These are phyloP conservation scores for Cyclargus thomasi DNA, from an alignment of 1,140 invertebrate species.

Conservation along the genomic window DNA sequence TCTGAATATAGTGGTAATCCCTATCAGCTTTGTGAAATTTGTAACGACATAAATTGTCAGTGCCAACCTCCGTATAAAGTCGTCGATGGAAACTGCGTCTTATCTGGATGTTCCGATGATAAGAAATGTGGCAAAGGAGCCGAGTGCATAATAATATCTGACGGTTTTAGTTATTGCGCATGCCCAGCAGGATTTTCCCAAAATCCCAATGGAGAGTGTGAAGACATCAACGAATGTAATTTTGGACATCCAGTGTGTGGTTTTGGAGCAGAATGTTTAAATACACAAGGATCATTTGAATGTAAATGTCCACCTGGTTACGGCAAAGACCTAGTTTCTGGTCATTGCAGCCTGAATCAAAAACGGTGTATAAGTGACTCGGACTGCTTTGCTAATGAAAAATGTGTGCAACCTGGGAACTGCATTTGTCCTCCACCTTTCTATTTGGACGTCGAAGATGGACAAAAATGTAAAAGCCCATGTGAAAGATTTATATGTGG, in stretches of 20 bases:
- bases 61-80: constrained; percentile 91
- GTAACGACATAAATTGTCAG: constrained; percentile 87
- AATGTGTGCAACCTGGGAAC: constrained; percentile 92
- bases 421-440: constrained; percentile 92
- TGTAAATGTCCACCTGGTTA: constrained; percentile 88
- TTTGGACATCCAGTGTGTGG: constrained; percentile 86
- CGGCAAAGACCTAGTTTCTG: constrained; percentile 77
- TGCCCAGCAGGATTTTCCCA: constrained; percentile 88
- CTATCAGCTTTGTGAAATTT: constrained; percentile 89
- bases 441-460: constrained; percentile 86
- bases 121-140: constrained; percentile 87
- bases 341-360: constrained; percentile 86
- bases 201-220: constrained; percentile 83
- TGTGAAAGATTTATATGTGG: constrained; percentile 92
- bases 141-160: constrained; percentile 90
- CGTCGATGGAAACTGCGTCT: constrained; percentile 86
- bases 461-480: constrained; percentile 91
- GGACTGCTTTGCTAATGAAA: constrained; percentile 90
- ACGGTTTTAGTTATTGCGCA: constrained; percentile 92
- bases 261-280: constrained; percentile 90
- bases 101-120: constrained; percentile 86
- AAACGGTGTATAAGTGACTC: constrained; percentile 86
- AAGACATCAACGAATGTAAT: constrained; percentile 89
- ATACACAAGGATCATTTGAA: constrained; percentile 84
- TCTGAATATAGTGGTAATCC: constrained; percentile 92